Evolutionary conservation across 2,113 vertebrate species (phyloP).

Genomic region (Centropus bengalensis): DNA sequence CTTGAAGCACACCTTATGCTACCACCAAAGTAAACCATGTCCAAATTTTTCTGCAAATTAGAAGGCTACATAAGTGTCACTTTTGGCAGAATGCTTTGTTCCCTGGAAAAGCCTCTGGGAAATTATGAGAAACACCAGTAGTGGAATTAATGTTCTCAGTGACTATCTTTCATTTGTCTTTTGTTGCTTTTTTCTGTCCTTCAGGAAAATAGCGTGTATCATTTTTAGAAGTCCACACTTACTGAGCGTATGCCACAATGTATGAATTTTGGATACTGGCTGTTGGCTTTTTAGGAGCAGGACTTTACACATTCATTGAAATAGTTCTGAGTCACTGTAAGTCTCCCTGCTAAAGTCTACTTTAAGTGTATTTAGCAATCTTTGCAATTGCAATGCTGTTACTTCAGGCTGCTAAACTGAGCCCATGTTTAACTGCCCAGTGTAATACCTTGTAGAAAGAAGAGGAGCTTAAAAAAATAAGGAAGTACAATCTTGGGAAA

Average conservation of each 20-base stretch:
- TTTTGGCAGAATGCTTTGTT: not conserved
- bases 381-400: not conserved
- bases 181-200: not conserved
- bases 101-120: not conserved
- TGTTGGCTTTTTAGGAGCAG: not conserved
- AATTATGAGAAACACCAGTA: not conserved
- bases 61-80: not conserved
- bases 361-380: not conserved
- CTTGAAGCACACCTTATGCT: not conserved
- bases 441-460: not conserved
- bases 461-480: not conserved
- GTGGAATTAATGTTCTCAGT: not conserved
- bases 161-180: not conserved
- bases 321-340: rapidly evolving
- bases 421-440: not conserved
- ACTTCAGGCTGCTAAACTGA: not conserved
- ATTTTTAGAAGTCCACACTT: not conserved
- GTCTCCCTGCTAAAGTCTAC: not conserved
- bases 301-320: not conserved
- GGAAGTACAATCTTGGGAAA: not conserved
- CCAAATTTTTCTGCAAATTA: not conserved
- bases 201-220: not conserved
- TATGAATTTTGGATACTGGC: not conserved
- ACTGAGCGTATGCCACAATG: not conserved
- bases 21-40: not conserved